Evolutionary conservation across 1,140 invertebrate species (phyloP).

Genomic region (Hydropsyche tenuis): DNA sequence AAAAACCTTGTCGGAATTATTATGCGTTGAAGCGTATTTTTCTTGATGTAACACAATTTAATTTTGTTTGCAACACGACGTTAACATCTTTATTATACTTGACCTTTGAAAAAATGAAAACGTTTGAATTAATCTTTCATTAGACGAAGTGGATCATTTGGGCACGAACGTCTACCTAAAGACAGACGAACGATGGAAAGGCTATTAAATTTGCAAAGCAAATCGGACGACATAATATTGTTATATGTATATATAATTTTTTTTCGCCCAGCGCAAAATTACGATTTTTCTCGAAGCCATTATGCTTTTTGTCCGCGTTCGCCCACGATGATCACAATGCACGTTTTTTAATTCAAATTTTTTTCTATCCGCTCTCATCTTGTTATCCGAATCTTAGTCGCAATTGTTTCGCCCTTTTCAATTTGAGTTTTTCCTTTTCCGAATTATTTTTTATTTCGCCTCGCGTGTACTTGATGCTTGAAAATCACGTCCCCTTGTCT

Average conservation of each 20-base stretch:
- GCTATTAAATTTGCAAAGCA: constrained; percentile 19
- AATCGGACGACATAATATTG: not conserved
- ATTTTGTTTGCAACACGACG: not conserved
- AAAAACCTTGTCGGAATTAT: no score
- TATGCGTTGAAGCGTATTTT: no score
- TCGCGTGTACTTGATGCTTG: not conserved
- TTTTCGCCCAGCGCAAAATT: not conserved
- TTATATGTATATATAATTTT: constrained; percentile 9
- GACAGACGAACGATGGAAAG: constrained; percentile 1
- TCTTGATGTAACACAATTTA: not conserved
- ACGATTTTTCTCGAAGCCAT: no score
- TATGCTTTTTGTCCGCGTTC: no score
- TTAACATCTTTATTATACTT: not conserved
- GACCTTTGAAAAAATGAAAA: constrained; percentile 12
- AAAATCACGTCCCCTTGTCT: constrained; percentile 7
- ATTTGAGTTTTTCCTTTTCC: not conserved
- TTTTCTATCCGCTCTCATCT: not conserved
- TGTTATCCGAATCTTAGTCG: constrained; percentile 8
- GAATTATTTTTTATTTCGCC: not conserved
- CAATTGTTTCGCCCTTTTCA: not conserved
- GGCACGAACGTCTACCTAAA: not conserved
- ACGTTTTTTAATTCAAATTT: not conserved
- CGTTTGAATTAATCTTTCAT: constrained; percentile 26
- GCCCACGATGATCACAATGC: not conserved
- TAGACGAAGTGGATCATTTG: constrained; percentile 15